A percentile compares a stretch with the other conserved stretches of the same genome.
These are phyloP conservation scores for Xenops minutus DNA, from an alignment of 2,797 vertebrate species.

Conservation along the genomic window DNA sequence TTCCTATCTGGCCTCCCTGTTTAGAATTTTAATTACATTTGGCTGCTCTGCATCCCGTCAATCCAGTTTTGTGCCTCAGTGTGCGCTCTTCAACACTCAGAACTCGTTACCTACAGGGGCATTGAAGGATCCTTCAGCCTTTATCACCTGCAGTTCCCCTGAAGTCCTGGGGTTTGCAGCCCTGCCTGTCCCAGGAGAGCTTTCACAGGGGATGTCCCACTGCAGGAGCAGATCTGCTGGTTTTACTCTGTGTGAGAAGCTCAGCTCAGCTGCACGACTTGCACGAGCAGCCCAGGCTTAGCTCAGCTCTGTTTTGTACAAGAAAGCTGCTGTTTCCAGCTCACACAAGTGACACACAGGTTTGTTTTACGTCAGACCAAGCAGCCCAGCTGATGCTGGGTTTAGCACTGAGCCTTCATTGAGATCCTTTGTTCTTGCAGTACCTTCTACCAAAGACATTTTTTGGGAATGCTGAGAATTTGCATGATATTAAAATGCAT, in stretches of 20 bases:
- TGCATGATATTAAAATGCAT: slow-evolving; percentile 50
- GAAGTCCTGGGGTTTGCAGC: not conserved
- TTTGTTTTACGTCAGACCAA: not conserved
- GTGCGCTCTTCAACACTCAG: not conserved
- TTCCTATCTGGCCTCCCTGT: not conserved
- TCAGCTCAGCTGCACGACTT: not conserved
- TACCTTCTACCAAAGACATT: not conserved
- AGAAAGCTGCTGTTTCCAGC: not conserved
- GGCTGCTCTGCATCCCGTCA: rapidly evolving
- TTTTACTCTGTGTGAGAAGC: not conserved
- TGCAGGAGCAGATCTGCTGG: not conserved
- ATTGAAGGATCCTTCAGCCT: not conserved
- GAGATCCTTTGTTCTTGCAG: not conserved
- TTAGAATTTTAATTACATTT: not conserved
- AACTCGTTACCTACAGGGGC: not conserved
- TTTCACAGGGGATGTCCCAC: not conserved
- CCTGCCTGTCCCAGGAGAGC: not conserved
- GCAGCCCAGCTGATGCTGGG: not conserved
- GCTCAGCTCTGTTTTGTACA: not conserved
- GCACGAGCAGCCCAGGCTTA: not conserved
- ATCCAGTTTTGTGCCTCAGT: not conserved
- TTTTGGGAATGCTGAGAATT: slow-evolving; percentile 5
- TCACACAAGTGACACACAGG: not conserved
- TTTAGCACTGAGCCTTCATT: not conserved
- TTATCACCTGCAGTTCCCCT: not conserved